phyloP scores from a whole-genome alignment of 2,113 vertebrate species.

The Edolisoma coerulescens region DNA sequence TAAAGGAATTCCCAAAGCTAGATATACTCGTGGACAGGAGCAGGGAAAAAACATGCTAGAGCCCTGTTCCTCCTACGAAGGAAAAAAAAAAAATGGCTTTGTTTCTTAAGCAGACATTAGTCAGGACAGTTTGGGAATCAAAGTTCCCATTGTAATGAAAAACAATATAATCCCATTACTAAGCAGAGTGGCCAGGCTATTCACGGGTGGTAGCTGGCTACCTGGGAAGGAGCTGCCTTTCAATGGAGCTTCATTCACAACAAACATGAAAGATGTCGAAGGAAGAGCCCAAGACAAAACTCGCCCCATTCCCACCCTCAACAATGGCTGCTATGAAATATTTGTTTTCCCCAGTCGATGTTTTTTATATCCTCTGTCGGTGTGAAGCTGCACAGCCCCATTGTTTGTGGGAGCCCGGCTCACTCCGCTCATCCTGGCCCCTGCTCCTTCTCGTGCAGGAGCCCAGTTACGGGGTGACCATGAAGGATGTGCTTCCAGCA shows the following conservation, averaged over 20 bases:
- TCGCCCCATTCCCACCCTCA: slow-evolving; percentile 36
- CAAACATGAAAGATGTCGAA: slow-evolving; percentile 43
- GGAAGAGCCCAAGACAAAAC: slow-evolving; percentile 58
- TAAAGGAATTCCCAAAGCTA: slow-evolving; percentile 51
- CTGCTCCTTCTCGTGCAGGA: neutral
- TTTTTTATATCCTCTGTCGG: slow-evolving; percentile 13
- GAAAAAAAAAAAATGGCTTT: neutral
- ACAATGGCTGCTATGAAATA: slow-evolving; percentile 8
- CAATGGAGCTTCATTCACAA: slow-evolving; percentile 62
- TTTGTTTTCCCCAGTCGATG: neutral
- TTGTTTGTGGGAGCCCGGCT: neutral
- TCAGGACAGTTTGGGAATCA: slow-evolving; percentile 46
- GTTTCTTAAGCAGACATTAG: slow-evolving; percentile 46
- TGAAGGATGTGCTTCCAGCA: neutral
- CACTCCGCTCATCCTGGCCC: neutral
- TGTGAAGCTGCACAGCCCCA: neutral
- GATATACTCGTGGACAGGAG: neutral
- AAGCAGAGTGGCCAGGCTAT: neutral
- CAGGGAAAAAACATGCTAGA: neutral
- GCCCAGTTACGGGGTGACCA: neutral
- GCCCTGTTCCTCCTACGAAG: neutral
- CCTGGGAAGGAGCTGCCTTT: slow-evolving; percentile 54
- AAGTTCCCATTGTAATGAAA: slow-evolving; percentile 60
- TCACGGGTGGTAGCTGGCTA: neutral
- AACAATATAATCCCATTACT: slow-evolving; percentile 52